phyloP scores from a whole-genome alignment of 2,888 invertebrate species.

The Caenorhabditis sp. region DNA sequence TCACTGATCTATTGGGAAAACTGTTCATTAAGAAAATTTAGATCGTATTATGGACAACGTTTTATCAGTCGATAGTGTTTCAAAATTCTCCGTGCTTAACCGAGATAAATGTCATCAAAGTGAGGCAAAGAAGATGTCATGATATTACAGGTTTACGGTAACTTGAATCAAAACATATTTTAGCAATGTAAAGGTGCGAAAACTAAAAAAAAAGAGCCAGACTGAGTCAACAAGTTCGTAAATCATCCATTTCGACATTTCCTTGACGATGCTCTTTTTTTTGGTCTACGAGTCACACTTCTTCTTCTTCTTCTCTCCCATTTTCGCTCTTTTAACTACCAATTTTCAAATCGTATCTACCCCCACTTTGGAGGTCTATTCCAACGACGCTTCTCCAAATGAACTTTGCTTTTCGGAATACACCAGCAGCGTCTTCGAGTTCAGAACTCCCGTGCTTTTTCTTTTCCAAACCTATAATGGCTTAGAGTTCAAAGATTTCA shows the following conservation, averaged over 20 bases:
- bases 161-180: too few species aligned
- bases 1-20: too few species aligned
- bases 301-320: not conserved
- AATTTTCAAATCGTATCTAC: conserved; percentile 4
- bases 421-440: too few species aligned
- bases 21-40: too few species aligned
- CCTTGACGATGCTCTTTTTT: conserved; percentile 25
- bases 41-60: too few species aligned
- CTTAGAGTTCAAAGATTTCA: conserved; percentile 28
- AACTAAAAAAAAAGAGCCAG: conserved; percentile 8
- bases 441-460: not conserved
- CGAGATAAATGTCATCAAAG: too few species aligned
- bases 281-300: conserved; percentile 24
- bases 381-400: not conserved
- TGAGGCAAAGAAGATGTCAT: too few species aligned
- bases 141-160: too few species aligned
- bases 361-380: not conserved
- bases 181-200: not conserved
- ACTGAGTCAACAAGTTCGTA: conserved; percentile 36
- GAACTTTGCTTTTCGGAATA: not conserved
- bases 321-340: conserved; percentile 11
- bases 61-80: too few species aligned
- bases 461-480: conserved; percentile 6
- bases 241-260: conserved; percentile 39
- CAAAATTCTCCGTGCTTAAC: too few species aligned